These are phyloP conservation scores for Tragelaphus strepsiceros DNA, from an alignment of 2,113 vertebrate genomes.

Conservation along the genomic window DNA sequence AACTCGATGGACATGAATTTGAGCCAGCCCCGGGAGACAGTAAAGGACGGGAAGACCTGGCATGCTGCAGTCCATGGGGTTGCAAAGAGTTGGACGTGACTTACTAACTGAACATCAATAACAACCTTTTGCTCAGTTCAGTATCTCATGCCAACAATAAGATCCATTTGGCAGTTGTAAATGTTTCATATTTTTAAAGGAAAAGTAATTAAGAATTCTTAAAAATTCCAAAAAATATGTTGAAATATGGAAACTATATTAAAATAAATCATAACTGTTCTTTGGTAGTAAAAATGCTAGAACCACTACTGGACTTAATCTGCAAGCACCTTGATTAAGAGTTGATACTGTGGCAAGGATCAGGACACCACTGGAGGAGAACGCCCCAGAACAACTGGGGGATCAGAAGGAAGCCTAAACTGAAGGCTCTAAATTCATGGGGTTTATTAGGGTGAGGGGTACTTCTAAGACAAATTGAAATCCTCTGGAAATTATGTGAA, in stretches of 20 bases:
- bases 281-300: slow-evolving; percentile 13
- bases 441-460: neutral
- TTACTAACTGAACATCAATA: neutral
- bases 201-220: slow-evolving; percentile 20
- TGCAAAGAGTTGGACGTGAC: neutral
- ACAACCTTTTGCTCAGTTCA: neutral
- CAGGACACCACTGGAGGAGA: neutral
- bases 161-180: neutral
- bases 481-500: neutral
- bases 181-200: neutral
- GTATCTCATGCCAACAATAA: neutral
- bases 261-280: neutral
- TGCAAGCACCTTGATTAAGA: slow-evolving; percentile 13
- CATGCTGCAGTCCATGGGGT: neutral
- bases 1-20: neutral
- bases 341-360: neutral
- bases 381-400: neutral
- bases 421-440: neutral
- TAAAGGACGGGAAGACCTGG: neutral
- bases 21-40: neutral
- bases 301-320: neutral
- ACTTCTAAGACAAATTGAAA: neutral
- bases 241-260: neutral
- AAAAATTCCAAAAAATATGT: neutral
- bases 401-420: neutral